Evolutionary conservation across 2,888 invertebrate genomes (phyloP), one percentile per base, ranked within the genome.

Genomic region (Drosophila phalerata): DNA sequence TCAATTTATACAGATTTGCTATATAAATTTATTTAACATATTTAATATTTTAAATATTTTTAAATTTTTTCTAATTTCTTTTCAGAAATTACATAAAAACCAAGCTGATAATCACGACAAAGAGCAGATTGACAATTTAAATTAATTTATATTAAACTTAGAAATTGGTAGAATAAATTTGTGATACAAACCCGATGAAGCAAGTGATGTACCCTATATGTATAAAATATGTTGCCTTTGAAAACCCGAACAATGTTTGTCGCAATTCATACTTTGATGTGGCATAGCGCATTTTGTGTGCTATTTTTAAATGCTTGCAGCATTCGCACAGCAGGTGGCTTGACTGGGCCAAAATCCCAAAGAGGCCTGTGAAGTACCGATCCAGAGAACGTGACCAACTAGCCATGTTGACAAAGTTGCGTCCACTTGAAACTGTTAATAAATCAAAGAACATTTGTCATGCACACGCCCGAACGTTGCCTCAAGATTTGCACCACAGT

Each of bases 391-490:
- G 85, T 81, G 81, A 85, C 85, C 85, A 85, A 67, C 75, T 70
- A 51, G 51, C 56, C 47, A 51, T 70, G 71, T 79, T 70, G 77
- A 77, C 77, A 78, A 82, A 72, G 70, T 70, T 55, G 62, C 61
- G 67, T 66, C 60, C 84, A 77, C 84, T 83, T 66, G 64, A 81
- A 75, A 63, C 73, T 73, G 77, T 72, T 79, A 73, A 84, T 84
- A 84, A 84, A 84, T 84, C 86, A 86, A 78, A 61, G 40, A 81
- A 81, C 84, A 84, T 84, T 84, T 81, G 84, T 83, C 86, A 83
- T 77, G 73, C 74, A 74, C 77, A 77, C 84, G 86, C 81, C 73
- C 71, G 63, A 52, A 61, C 52, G 34, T 69, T 51, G 58, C 69
- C 51, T 60, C 61, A 69, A 63, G 62, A 69, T 63, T 63, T 73